A percentile compares a stretch with the other conserved stretches of the same genome.
Conservation (phyloP, 2,888 invertebrate species). For the Calameuta idolon region DNA sequence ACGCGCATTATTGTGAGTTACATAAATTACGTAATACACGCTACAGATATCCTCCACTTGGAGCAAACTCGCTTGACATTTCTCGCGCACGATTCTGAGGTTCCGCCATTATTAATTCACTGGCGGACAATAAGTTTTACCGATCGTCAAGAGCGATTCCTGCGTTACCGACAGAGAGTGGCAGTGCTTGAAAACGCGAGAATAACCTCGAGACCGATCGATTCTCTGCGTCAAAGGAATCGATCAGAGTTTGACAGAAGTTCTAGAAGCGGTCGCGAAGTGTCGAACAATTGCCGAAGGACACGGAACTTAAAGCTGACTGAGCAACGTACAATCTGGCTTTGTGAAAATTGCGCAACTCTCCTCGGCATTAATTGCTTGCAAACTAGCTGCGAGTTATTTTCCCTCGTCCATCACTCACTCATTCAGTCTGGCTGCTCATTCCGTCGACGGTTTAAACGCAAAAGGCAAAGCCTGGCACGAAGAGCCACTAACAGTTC, state of each 20-base stretch:
- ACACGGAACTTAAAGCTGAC: not conserved
- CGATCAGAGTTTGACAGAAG: not conserved
- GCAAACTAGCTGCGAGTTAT: constrained; percentile 34
- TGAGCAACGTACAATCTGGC: not conserved
- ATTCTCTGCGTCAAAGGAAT: not conserved
- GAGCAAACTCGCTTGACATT: not conserved
- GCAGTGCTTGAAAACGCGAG: not conserved
- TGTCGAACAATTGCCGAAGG: not conserved
- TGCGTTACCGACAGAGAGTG: not conserved
- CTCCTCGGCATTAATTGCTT: constrained; percentile 39
- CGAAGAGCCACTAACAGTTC: constrained; percentile 40
- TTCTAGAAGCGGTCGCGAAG: not conserved
- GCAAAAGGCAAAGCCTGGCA: constrained; percentile 56
- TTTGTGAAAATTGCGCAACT: constrained; percentile 26
- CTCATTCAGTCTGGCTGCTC: constrained; percentile 52
- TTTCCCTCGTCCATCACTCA: constrained; percentile 58
- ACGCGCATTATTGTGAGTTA: not conserved
- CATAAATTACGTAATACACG: not conserved
- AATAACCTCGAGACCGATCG: not conserved
- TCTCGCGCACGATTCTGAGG: not conserved
- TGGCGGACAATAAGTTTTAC: not conserved
- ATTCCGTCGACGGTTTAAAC: constrained; percentile 47
- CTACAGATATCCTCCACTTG: not conserved
- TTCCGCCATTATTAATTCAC: not conserved
- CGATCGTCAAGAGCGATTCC: not conserved